phyloP scores from a whole-genome alignment of 2,113 vertebrate genomes.

The Speoplatyrhinus poulsoni region DNA sequence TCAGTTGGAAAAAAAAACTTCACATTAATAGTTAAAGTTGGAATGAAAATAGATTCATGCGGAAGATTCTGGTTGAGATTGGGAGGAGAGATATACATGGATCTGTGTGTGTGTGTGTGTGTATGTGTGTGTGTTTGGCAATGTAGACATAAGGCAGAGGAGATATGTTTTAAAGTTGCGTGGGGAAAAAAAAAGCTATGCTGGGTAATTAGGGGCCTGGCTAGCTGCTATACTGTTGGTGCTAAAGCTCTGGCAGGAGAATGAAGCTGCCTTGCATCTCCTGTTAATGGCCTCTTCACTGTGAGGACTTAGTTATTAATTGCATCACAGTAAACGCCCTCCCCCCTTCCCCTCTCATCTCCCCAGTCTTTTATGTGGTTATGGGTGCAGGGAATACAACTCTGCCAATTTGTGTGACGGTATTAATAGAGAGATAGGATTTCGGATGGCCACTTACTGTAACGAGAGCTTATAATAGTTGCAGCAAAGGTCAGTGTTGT shows the following conservation, averaged over 20 bases:
- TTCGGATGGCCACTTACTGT: conserved; percentile 46
- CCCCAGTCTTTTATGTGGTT: conserved; percentile 32
- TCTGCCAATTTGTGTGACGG: conserved; percentile 16
- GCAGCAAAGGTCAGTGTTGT: conserved; percentile 31
- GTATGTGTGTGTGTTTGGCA: conserved; percentile 6
- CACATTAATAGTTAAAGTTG: conserved; percentile 48
- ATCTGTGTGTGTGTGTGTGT: conserved; percentile 4
- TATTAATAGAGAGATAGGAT: conserved; percentile 44
- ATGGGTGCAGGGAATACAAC: conserved; percentile 6
- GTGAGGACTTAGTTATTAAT: conserved; percentile 57
- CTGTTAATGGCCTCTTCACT: conserved; percentile 57
- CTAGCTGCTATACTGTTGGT: conserved; percentile 25
- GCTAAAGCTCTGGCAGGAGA: conserved; percentile 35
- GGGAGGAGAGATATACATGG: neutral
- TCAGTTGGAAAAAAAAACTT: conserved; percentile 62
- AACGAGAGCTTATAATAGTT: conserved; percentile 43
- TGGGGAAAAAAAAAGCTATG: conserved; percentile 20
- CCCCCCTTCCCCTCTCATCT: conserved; percentile 15
- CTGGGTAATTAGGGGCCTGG: conserved; percentile 41
- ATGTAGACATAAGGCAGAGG: conserved; percentile 40
- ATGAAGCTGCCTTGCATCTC: conserved; percentile 50
- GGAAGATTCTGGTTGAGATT: conserved; percentile 28
- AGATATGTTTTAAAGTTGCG: conserved; percentile 32
- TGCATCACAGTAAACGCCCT: conserved; percentile 34
- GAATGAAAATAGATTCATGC: conserved; percentile 53